Base-by-base conservation (phyloP, 2,113 vertebrate species). In the Megaptera novaeangliae region DNA sequence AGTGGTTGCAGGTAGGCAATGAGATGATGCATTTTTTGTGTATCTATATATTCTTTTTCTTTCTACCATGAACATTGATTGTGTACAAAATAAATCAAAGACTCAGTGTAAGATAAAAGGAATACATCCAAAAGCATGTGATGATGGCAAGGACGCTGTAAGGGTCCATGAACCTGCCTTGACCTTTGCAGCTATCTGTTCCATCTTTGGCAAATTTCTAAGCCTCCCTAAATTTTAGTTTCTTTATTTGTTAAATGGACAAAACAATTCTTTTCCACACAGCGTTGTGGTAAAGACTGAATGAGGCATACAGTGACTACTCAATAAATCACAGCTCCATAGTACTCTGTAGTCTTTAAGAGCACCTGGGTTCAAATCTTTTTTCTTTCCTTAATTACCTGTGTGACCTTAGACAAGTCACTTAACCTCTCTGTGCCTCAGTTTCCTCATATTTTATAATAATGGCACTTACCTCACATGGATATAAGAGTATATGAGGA, bases 391-490 rank as follows among this genome's bases (percentile, higher is more conserved):
- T 34, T 66, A 69, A 81, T 75, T 57, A 71, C 64, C 87, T 95
- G 68, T 91, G 66, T 91, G 95, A 46, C 87, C 96, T 94, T 63
- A 21, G 36, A n/a, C 68, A 94, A 92, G 39, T 94, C 57, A 49
- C 27, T 52, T 71, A 77, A 92, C 90, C 83, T 88, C 87, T 94
- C 94, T 91, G 84, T 88, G 87, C 90, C 87, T 97, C 71, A 36
- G 14, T 90, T 95, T 95, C 77, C 69, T 93, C 77, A 57, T 39
- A 69, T 92, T n/a, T 61, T 84, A 31, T 63, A 87, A 78, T 71
- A 46, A 85, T 8, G 55, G 63, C 41, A 61, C 77, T 95, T 94
- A 91, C 20, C 82, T 93, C 72, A 17, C 34, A 81, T 75, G 74
- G 69, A 63, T 75, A 20, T 71, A 93, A 68, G 78, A 93, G 39